Percentiles rank a stretch among this genome's conserved stretches.
Evolutionary conservation across 1,140 invertebrate genomes (phyloP).

Genomic region (Diabrotica virgifera): DNA sequence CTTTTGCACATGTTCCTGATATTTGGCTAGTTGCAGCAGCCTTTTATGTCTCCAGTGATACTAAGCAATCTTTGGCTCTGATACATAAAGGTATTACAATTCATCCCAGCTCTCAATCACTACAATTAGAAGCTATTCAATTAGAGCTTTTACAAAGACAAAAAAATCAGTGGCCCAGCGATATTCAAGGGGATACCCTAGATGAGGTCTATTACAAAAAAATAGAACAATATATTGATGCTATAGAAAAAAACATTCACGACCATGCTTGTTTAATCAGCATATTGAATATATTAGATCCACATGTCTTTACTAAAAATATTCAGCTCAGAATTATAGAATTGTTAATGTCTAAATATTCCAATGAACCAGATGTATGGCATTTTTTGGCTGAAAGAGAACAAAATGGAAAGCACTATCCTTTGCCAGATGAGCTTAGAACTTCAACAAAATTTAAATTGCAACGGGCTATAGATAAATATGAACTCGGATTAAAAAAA

Average conservation of each 20-base stretch:
- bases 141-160: conserved; percentile 23
- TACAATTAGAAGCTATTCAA: conserved; percentile 26
- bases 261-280: conserved; percentile 29
- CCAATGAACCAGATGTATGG: conserved; percentile 27
- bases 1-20: conserved; percentile 21
- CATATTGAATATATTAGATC: conserved; percentile 27
- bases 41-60: conserved; percentile 17
- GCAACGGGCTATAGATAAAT: conserved; percentile 23
- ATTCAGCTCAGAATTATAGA: conserved; percentile 31
- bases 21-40: conserved; percentile 25
- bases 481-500: conserved; percentile 26
- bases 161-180: conserved; percentile 6
- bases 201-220: conserved; percentile 24
- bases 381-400: conserved; percentile 33
- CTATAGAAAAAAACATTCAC: conserved; percentile 27
- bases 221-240: conserved; percentile 24
- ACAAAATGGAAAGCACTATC: conserved; percentile 20
- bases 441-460: conserved; percentile 16
- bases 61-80: conserved; percentile 9
- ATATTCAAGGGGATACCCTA: conserved; percentile 6
- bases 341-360: conserved; percentile 23
- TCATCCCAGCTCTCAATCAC: conserved; percentile 20
- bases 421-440: background rate
- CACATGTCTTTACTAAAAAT: conserved; percentile 24
- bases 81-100: conserved; percentile 28